phyloP scores from a whole-genome alignment of 2,888 invertebrate species.

The Xestoiulus laeticollis region DNA sequence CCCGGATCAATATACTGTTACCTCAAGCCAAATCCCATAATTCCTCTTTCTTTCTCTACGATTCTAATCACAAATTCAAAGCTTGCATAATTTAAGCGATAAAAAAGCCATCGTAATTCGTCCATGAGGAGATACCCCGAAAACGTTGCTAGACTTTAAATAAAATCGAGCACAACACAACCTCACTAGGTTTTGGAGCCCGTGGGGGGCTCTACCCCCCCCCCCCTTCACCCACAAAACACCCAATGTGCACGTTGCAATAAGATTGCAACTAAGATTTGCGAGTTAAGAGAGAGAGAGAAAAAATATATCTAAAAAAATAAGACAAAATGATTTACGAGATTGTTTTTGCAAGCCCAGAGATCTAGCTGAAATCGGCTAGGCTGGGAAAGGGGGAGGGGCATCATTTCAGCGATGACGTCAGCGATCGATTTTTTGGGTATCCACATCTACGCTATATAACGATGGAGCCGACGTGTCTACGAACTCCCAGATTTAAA shows the following conservation, averaged over 20 bases:
- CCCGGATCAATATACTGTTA: neutral
- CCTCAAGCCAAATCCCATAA: constrained; percentile 34
- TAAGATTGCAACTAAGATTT: constrained; percentile 41
- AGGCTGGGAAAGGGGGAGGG: neutral
- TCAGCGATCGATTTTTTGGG: constrained; percentile 34
- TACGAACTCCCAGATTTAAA: constrained; percentile 35
- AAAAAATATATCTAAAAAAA: neutral
- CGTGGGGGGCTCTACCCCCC: neutral
- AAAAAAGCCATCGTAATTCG: constrained; percentile 25
- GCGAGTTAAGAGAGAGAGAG: constrained; percentile 15
- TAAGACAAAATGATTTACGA: constrained; percentile 43
- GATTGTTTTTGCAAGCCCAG: constrained; percentile 31
- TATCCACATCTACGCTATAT: neutral
- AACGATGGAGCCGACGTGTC: constrained; percentile 28
- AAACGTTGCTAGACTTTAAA: constrained; percentile 34
- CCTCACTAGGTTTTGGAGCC: neutral
- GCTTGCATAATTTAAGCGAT: constrained; percentile 35
- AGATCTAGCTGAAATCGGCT: neutral
- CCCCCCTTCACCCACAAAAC: neutral
- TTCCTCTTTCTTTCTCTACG: constrained; percentile 38
- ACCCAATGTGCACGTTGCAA: constrained; percentile 4
- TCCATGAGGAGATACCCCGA: constrained; percentile 28
- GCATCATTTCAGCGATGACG: constrained; percentile 27
- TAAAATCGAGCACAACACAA: neutral
- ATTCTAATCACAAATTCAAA: constrained; percentile 38